phyloP scores from a whole-genome alignment of 2,113 vertebrate genomes.

The Rhodinocichla rosea region DNA sequence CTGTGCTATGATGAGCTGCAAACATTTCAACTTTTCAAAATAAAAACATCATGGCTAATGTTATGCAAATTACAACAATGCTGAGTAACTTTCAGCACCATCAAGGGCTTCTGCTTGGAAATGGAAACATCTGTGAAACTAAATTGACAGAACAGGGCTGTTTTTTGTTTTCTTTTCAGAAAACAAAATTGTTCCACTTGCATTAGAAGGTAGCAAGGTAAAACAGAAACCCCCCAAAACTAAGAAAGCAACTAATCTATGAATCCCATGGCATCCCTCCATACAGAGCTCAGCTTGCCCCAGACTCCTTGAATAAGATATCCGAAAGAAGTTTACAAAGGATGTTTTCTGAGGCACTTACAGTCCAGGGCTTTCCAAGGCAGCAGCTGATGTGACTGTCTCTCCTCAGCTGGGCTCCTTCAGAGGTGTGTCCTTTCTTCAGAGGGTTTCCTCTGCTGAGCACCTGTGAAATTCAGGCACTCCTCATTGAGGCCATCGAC shows the following conservation, averaged over 20 bases:
- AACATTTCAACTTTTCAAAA: constrained; percentile 69
- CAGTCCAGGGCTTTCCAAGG: neutral
- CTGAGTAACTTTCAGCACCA: constrained; percentile 64
- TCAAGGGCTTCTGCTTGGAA: constrained; percentile 68
- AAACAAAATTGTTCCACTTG: neutral
- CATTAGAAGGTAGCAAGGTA: neutral
- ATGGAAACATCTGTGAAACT: constrained; percentile 71
- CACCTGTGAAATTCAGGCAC: accelerated
- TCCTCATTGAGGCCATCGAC: neutral
- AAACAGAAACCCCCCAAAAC: neutral
- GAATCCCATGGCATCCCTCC: neutral
- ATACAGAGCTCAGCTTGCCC: neutral
- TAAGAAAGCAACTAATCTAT: neutral
- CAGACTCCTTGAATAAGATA: neutral
- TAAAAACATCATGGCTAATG: constrained; percentile 68
- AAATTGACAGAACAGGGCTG: neutral
- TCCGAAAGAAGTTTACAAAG: neutral
- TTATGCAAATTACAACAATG: constrained; percentile 70
- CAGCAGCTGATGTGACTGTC: neutral
- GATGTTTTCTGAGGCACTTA: neutral
- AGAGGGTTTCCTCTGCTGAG: neutral
- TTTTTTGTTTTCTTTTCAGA: neutral
- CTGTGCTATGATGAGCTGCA: constrained; percentile 62
- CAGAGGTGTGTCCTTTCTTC: neutral
- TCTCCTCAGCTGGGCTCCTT: neutral